Evolutionary conservation across 2,888 invertebrate genomes (phyloP).

Genomic region (Tenodera sinensis): DNA sequence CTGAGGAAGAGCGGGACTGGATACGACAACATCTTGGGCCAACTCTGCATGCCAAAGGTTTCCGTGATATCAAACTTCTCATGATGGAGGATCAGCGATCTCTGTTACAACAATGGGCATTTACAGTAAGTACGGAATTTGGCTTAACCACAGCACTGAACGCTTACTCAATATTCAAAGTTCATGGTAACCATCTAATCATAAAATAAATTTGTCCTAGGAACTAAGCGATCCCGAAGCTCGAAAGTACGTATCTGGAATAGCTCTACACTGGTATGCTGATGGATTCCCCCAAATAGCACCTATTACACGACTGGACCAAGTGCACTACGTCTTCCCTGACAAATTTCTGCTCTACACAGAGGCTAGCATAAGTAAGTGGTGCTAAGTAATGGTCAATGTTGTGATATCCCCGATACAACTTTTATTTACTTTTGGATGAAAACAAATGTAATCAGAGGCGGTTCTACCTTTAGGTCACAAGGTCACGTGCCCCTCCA

Average conservation of each 20-base stretch:
- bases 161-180: no score
- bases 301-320: constrained; percentile 54
- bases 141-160: no score
- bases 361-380: constrained; percentile 70
- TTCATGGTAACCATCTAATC: no score
- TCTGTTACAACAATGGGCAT: constrained; percentile 45
- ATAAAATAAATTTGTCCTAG: constrained; percentile 31
- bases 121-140: background rate
- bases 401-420: no score
- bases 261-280: constrained; percentile 81
- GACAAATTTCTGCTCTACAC: constrained; percentile 71
- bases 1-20: constrained; percentile 59
- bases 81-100: constrained; percentile 72
- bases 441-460: no score
- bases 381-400: background rate
- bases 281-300: constrained; percentile 50
- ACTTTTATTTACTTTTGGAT: no score
- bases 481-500: no score
- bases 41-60: constrained; percentile 55
- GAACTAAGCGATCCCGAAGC: constrained; percentile 45
- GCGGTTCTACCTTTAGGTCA: no score
- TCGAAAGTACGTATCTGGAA: constrained; percentile 64
- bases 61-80: constrained; percentile 62
- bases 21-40: constrained; percentile 73
- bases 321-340: constrained; percentile 57